Evolutionary conservation across 2,113 vertebrate genomes (phyloP).

Genomic region (Protobothrops flavoviridis): DNA sequence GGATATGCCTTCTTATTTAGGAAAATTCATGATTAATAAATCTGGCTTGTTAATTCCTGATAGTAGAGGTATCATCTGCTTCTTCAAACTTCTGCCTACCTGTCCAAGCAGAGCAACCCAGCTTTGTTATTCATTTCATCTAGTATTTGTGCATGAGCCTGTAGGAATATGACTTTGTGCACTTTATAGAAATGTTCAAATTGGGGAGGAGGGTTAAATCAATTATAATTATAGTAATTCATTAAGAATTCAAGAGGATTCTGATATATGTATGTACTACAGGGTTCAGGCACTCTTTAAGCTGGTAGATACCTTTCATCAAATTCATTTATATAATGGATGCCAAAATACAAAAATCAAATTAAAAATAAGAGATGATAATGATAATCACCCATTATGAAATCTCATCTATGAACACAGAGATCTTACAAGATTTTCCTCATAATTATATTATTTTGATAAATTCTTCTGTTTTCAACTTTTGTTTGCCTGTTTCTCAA

Average conservation of each 20-base stretch:
- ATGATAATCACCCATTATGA: neutral
- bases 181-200: neutral
- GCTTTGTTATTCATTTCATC: neutral
- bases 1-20: neutral
- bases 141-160: neutral
- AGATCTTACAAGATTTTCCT: neutral
- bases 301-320: neutral
- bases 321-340: neutral
- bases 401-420: neutral
- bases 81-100: neutral
- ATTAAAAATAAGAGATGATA: neutral
- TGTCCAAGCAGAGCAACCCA: neutral
- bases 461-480: neutral
- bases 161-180: neutral
- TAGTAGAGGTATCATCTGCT: neutral
- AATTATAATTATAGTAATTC: neutral
- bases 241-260: neutral
- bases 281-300: neutral
- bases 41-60: neutral
- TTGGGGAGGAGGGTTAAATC: neutral
- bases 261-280: neutral
- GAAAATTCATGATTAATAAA: neutral
- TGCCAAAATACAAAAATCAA: neutral
- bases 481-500: neutral
- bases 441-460: neutral